Percentiles rank a stretch among this genome's conserved stretches.
Conservation (phyloP, 2,888 invertebrate species). For the Anoplius nigerrimus region DNA sequence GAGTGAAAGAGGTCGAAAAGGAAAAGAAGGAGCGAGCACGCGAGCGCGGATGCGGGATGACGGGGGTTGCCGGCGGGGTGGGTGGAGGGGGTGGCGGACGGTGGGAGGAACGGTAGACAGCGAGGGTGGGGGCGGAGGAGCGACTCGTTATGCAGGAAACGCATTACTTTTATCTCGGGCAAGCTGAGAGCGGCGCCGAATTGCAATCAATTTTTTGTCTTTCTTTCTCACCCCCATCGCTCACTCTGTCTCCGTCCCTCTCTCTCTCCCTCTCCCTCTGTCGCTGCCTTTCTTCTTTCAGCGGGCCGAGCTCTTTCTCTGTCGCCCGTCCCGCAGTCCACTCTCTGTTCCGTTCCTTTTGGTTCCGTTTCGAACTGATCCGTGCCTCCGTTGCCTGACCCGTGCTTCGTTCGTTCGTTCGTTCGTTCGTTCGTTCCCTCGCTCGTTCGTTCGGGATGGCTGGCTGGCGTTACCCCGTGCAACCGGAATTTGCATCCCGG, state of each 20-base stretch:
- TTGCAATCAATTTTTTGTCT: constrained; percentile 70
- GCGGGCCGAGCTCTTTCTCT: constrained; percentile 13
- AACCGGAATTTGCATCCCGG: constrained; percentile 74
- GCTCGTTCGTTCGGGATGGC: constrained; percentile 57
- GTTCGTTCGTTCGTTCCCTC: constrained; percentile 43
- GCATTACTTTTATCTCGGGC: constrained; percentile 69
- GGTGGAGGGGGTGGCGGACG: constrained; percentile 32
- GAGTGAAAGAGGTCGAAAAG: constrained; percentile 13
- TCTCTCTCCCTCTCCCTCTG: constrained; percentile 24
- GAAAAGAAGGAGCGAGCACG: neutral
- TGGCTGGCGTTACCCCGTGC: constrained; percentile 69
- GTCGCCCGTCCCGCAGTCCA: constrained; percentile 54
- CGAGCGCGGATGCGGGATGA: neutral
- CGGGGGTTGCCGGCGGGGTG: neutral
- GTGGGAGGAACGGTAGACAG: constrained; percentile 25
- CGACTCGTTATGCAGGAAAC: constrained; percentile 68
- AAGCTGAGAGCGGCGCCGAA: constrained; percentile 67
- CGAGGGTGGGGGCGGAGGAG: constrained; percentile 39
- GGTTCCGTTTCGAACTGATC: constrained; percentile 62
- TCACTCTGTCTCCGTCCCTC: constrained; percentile 38
- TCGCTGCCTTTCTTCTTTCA: constrained; percentile 13
- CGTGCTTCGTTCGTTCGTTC: constrained; percentile 41
- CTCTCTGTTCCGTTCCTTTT: constrained; percentile 59
- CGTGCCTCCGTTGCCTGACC: constrained; percentile 51
- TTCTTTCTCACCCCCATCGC: constrained; percentile 53